These are phyloP conservation scores for Drosophila suzukii DNA, from an alignment of 1,140 invertebrate genomes.

Conservation along the genomic window DNA sequence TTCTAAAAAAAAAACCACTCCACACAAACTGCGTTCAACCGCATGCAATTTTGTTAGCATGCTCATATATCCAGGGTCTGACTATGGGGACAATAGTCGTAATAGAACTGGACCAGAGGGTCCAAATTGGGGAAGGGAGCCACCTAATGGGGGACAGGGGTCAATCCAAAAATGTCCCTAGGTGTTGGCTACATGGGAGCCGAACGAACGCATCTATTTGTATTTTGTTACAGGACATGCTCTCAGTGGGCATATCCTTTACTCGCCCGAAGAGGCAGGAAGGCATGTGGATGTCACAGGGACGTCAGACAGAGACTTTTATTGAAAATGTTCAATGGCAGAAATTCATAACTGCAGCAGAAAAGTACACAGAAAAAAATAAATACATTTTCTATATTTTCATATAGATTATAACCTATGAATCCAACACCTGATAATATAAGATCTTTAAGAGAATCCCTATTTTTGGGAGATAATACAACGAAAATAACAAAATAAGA, in stretches of 20 bases:
- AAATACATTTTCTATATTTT: too few relatives aligned
- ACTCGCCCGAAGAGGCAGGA: background rate
- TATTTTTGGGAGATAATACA: too few relatives aligned
- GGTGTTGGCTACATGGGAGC: constrained; percentile 54
- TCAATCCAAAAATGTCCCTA: constrained; percentile 25
- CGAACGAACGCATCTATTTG: constrained; percentile 56
- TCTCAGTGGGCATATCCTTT: constrained; percentile 61
- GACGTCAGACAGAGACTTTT: constrained; percentile 36
- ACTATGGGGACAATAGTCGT: constrained; percentile 1
- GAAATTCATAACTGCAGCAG: constrained; percentile 59
- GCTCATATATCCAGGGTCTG: constrained; percentile 12
- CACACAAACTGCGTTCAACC: constrained; percentile 58
- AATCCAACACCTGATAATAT: too few relatives aligned
- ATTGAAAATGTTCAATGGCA: constrained; percentile 63
- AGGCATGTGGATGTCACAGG: constrained; percentile 4
- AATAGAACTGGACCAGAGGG: background rate
- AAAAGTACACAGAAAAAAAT: constrained; percentile 7
- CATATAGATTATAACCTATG: too few relatives aligned
- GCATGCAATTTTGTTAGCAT: constrained; percentile 64
- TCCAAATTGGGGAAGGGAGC: background rate
- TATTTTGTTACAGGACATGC: constrained; percentile 70
- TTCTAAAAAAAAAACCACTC: background rate
- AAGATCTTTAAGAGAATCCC: too few relatives aligned
- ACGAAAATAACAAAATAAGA: background rate
- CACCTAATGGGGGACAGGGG: background rate